These are phyloP conservation scores for Brenthis daphne DNA, from an alignment of 2,888 invertebrate species.

Conservation along the genomic window DNA sequence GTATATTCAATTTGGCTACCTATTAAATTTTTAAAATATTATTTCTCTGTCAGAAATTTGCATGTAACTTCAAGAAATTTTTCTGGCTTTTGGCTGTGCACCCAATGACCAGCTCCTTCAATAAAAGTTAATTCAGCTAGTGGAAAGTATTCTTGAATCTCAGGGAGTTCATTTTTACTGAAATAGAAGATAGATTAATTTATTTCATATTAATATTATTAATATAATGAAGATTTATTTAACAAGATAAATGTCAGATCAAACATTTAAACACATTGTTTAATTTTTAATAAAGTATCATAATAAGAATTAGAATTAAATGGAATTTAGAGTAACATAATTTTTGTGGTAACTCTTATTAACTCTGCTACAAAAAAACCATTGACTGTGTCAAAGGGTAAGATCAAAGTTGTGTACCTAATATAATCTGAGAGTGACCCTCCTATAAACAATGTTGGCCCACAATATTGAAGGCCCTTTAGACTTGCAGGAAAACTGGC, in stretches of 20 bases:
- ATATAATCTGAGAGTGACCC: conserved; percentile 93
- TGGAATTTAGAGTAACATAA: too few species aligned
- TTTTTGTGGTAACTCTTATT: too few species aligned
- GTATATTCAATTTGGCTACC: background rate
- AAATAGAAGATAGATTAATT: conserved; percentile 39
- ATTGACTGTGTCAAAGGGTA: too few species aligned
- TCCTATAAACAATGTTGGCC: conserved; percentile 91
- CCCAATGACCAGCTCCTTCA: conserved; percentile 94
- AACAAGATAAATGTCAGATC: too few species aligned
- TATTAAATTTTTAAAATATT: conserved; percentile 27
- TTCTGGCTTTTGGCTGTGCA: conserved; percentile 94
- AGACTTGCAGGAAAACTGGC: conserved; percentile 84
- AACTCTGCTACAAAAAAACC: too few species aligned
- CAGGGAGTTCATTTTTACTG: conserved; percentile 81
- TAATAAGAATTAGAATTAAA: too few species aligned
- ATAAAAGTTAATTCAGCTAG: conserved; percentile 86
- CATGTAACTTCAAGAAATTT: conserved; percentile 86
- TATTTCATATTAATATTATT: background rate
- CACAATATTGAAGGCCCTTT: conserved; percentile 79
- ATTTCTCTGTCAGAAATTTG: conserved; percentile 83
- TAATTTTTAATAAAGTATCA: conserved; percentile 10
- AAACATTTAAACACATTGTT: too few species aligned
- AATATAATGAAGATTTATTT: too few species aligned
- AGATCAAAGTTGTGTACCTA: conserved; percentile 67
- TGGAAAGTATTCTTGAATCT: conserved; percentile 88